These are phyloP conservation scores for Ciona savignyi DNA, from an alignment of 23 tunicate genomes.

Conservation along the genomic window DNA sequence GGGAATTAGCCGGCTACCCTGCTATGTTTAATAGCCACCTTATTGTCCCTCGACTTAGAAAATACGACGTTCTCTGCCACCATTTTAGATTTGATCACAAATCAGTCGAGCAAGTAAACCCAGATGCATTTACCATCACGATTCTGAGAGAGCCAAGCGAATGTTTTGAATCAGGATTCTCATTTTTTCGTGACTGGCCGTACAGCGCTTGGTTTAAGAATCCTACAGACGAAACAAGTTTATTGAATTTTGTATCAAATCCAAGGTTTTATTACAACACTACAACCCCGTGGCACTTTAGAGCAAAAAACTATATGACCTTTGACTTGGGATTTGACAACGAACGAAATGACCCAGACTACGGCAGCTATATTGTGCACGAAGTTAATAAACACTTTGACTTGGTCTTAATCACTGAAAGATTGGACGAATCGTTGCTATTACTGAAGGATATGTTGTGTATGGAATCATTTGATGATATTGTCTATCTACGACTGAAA, in stretches of 20 bases:
- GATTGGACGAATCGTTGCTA: slow-evolving; percentile 88
- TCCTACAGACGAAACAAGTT: slow-evolving; percentile 14
- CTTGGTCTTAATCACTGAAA: slow-evolving; percentile 86
- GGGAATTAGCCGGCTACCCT: no score
- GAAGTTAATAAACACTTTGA: slow-evolving; percentile 45
- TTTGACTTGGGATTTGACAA: slow-evolving; percentile 79
- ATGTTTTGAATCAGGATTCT: slow-evolving; percentile 87
- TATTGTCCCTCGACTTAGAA: no score
- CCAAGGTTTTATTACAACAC: slow-evolving; percentile 52
- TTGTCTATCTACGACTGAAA: slow-evolving; percentile 70
- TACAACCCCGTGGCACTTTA: slow-evolving; percentile 92
- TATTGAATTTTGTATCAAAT: slow-evolving; percentile 34
- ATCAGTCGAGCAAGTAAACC: slow-evolving; percentile 13
- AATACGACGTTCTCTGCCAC: no score
- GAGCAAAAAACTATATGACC: slow-evolving; percentile 94
- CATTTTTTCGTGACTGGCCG: slow-evolving; percentile 95
- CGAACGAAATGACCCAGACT: slow-evolving; percentile 32
- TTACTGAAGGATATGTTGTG: slow-evolving; percentile 81
- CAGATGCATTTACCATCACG: slow-evolving; percentile 45
- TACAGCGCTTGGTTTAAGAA: slow-evolving; percentile 77
- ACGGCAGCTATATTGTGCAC: slow-evolving; percentile 26
- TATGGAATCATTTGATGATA: slow-evolving; percentile 81
- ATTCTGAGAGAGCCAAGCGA: slow-evolving; percentile 79
- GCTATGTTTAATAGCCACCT: no score
- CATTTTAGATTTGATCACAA: slow-evolving; percentile 36